Base-by-base conservation (phyloP, 2,113 vertebrate genomes). In the Microtus ochrogaster region DNA sequence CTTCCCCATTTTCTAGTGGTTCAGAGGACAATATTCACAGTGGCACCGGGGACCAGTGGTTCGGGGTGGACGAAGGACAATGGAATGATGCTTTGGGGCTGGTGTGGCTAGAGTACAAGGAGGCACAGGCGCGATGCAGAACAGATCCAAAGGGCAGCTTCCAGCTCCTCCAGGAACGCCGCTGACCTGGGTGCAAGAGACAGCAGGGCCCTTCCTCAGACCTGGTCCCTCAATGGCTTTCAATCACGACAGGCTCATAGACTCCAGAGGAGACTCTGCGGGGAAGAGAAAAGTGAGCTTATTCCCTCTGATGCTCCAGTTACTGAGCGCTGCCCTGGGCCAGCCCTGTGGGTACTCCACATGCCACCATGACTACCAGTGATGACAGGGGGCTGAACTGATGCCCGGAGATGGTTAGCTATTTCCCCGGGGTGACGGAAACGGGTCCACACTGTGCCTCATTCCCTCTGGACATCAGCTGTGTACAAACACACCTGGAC, bases 221-320 rank as follows among this genome's bases (percentile, higher is more conserved):
- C 96, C 98, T 90, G 96, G 97, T 98, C 98, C 98, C 16, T 99
- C 99, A 99, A 98, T 99, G 99, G 98, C 99, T 99, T 98, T 99
- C 99, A 68, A 99, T 99, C 98, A 99, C 99, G 47, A 99, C 99
- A 11, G 99, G 99, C 98, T 99, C 99, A 22, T 99, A 99, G 96
- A 99, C 98, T 93, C 99, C 99, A 55, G 99, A 99, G 39, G 99
- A 99, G 98, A 99, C 99, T 98, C 99, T 99, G 98, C 5, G 17
- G 89, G 96, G 95, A 70, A 94, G 16, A 88, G 49, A 82, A 1
- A 81, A n/a, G 73, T 78, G 52, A 94, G 81, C 36, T 13, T 11
- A 4, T 22, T 17, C 30, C 66, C 39, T 61, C 12, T 0, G 0
- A 11, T 3, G 14, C n/a, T 30, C 44, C 33, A 41, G 21, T 28